Evolutionary conservation across 2,113 vertebrate genomes (phyloP).

Genomic region (Myrmophylax atrothorax): DNA sequence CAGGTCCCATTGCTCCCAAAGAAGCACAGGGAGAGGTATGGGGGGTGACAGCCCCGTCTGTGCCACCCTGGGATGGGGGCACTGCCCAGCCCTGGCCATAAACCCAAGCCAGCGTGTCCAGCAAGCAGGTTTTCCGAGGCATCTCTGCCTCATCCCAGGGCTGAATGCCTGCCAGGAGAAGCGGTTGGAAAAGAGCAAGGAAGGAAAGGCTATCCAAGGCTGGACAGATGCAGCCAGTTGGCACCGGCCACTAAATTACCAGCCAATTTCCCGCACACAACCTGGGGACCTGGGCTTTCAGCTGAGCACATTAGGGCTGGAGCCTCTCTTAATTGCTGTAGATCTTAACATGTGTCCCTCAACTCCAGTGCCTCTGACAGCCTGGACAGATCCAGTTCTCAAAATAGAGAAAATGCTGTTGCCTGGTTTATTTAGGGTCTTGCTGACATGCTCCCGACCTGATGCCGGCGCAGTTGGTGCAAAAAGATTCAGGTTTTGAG

Average conservation of each 20-base stretch:
- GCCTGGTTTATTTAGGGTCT: neutral
- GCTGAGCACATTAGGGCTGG: slow-evolving; percentile 33
- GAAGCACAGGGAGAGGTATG: fast-evolving
- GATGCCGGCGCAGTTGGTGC: fast-evolving
- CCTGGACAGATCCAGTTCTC: neutral
- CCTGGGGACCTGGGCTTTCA: slow-evolving; percentile 33
- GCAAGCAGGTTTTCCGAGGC: neutral
- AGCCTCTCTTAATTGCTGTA: slow-evolving; percentile 25
- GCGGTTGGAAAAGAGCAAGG: slow-evolving; percentile 3
- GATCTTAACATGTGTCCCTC: neutral
- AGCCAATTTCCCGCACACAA: slow-evolving; percentile 29
- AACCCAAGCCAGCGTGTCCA: neutral
- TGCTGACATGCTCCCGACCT: neutral
- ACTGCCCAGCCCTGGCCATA: neutral
- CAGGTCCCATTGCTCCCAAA: neutral
- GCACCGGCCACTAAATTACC: slow-evolving; percentile 27
- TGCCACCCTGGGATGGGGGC: neutral
- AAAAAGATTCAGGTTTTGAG: neutral
- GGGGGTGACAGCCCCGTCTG: neutral
- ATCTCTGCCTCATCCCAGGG: neutral
- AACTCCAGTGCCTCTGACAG: neutral
- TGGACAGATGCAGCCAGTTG: slow-evolving; percentile 47
- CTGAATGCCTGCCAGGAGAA: neutral
- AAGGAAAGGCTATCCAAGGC: neutral
- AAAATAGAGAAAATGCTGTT: fast-evolving